Evolutionary conservation across 2,888 invertebrate species (phyloP), one percentile per base, ranked within the genome.

Genomic region (Syrphus vitripennis): DNA sequence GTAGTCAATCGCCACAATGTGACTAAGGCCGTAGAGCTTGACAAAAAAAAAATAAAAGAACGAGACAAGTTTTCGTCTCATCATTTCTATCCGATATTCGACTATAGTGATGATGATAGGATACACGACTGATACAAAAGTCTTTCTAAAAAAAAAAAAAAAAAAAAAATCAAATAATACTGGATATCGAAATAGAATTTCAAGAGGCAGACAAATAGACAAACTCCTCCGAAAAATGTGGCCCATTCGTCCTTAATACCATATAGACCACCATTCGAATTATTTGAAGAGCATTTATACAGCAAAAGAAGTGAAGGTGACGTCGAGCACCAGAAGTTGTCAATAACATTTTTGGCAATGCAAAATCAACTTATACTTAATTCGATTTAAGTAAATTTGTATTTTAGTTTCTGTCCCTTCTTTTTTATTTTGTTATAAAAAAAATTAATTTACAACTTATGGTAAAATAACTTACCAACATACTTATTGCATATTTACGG

Each of bases 171-270:
- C 78, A 78, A 83, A 83, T 83, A 79, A 79, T 71, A 21, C 74
- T 63, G 75, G 83, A 79, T 79, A 75, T 83, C 70, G 74, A 79
- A 83, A 75, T 83, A 75, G 70, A 70, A 83, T 75, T 75, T 75
- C 57, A 50, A 83, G 70, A 79, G 74, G 57, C 74, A 79, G 70
- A 34, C 65, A 75, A 75, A 78, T 63, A 83, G 55, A 61, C 50
- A 67, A 16, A 12, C 57, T 21, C 29, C 21, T 14, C 12, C 14
- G 6, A 4, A 40, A 63, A 57, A n/a, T n/a, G n/a, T 6, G n/a
- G 12, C 12, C 4, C 21, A 4, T 10, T 4, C 3, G 34, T 67
- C 67, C 57, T 57, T 50, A 4, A 65, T 24, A 48, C 10, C n/a
- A n/a, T n/a, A n/a, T n/a, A n/a, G 37, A 70, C 48, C 19, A 37